These are phyloP conservation scores for Cyanoramphus novaezelandiae DNA, from an alignment of 2,113 vertebrate species.

Conservation along the genomic window DNA sequence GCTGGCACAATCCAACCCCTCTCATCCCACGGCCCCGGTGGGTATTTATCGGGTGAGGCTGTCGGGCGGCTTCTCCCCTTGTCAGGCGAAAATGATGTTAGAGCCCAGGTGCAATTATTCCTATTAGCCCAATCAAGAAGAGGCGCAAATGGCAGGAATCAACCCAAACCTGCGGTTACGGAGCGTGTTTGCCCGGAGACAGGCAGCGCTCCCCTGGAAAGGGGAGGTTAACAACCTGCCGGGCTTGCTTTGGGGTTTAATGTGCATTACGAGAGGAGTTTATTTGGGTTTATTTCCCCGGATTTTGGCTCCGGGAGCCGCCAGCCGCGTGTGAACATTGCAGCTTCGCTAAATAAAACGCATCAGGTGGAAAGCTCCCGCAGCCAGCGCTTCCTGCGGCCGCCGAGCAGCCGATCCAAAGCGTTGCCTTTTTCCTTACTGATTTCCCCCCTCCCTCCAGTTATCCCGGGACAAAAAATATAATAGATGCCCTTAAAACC, in stretches of 20 bases:
- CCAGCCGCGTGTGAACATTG: neutral
- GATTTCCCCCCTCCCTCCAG: neutral
- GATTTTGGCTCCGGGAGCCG: neutral
- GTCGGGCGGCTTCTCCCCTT: neutral
- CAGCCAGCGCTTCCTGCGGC: neutral
- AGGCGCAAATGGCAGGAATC: neutral
- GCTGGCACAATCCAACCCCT: neutral
- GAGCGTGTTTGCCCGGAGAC: neutral
- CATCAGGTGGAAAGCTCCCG: constrained; percentile 48
- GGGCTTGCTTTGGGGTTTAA: neutral
- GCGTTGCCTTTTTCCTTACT: neutral
- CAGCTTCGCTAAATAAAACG: neutral
- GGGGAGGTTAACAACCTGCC: neutral
- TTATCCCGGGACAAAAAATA: neutral
- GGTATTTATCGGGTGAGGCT: neutral
- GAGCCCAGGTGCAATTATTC: neutral
- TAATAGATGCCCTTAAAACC: neutral
- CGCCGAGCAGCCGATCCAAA: neutral
- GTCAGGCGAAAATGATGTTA: neutral
- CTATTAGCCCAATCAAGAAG: neutral
- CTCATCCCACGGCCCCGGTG: accelerated
- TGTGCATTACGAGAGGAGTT: neutral
- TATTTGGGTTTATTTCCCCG: neutral
- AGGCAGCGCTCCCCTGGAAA: neutral
- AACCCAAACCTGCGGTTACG: neutral